Evolutionary conservation across 2,113 vertebrate species (phyloP).

Genomic region (Rallus limicola): DNA sequence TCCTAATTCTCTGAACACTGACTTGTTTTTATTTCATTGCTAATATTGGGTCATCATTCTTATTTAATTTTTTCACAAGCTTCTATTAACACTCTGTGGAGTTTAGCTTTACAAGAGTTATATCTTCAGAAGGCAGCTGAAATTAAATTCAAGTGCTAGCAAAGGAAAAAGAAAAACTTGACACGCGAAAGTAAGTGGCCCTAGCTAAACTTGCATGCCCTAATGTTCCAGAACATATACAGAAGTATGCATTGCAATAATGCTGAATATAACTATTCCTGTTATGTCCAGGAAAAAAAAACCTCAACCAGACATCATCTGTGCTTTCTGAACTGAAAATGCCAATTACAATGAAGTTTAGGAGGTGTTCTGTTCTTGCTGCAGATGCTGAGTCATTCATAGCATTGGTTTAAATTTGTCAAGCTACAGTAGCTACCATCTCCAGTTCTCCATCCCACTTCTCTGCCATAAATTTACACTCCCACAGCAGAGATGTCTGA

Average conservation of each 20-base stretch:
- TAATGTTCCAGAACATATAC: neutral
- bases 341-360: neutral
- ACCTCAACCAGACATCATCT: neutral
- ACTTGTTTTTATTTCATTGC: neutral
- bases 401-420: slow-evolving; percentile 8
- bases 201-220: neutral
- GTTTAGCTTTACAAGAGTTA: neutral
- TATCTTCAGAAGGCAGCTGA: neutral
- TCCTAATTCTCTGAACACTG: neutral
- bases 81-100: neutral
- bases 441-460: neutral
- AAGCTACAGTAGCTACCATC: slow-evolving; percentile 2
- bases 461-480: slow-evolving; percentile 51
- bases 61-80: neutral
- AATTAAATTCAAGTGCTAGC: neutral
- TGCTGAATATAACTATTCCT: neutral
- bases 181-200: neutral
- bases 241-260: neutral
- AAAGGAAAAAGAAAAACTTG: neutral
- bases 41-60: neutral
- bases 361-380: neutral
- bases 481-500: slow-evolving; percentile 22
- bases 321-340: neutral
- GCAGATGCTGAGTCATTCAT: slow-evolving; percentile 26
- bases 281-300: neutral